Evolutionary conservation across 2,113 vertebrate genomes (phyloP), one percentile per base, ranked within the genome.

Genomic region (Apodemus sylvaticus): DNA sequence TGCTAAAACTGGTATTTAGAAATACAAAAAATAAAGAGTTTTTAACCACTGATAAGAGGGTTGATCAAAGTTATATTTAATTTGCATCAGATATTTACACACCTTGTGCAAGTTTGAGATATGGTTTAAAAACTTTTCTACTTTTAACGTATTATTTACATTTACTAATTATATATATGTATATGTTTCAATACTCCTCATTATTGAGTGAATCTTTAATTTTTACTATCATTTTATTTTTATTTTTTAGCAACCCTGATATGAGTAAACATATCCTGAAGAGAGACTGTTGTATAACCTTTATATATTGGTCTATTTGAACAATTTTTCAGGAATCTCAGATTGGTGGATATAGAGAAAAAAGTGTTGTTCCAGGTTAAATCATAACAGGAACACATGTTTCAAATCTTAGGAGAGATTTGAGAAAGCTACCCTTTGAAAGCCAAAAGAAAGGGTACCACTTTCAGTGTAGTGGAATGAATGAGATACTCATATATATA

Each of bases 11-110:
- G 24, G 34, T 11, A 64, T 39, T 48, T n/a, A 1, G 7, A 74
- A 3, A 11, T 2, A 0, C 16, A 3, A 68, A 11, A 48, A 74
- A 22, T 6, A 45, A 2, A 48, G 3, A 48, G 1, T 8, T 7
- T 83, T 53, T 85, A 48, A 0, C 39, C 0, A 6, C 51, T 3
- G 24, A 2, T 10, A 73, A 19, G 6, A n/a, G 42, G 10, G 6
- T 6, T 19, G 11, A 19, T 2, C 79, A 53, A 34, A 91, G 7
- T 1, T 66, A 17, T 11, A 6, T 29, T 31, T 31, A 42, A 66
- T 12, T 16, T 79, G 2, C 45, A 48, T 24, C 8, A 73, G 0
- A 14, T n/a, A 22, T 39, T 70, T 1, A 11, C 4, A 31, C 10
- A 83, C 14, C 22, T 88, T 66, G 73, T 51, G n/a, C 0, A 74